Percentiles rank a stretch among this genome's conserved stretches.
Conservation (phyloP, 2,888 invertebrate species). For the Cheilosia vernalis region DNA sequence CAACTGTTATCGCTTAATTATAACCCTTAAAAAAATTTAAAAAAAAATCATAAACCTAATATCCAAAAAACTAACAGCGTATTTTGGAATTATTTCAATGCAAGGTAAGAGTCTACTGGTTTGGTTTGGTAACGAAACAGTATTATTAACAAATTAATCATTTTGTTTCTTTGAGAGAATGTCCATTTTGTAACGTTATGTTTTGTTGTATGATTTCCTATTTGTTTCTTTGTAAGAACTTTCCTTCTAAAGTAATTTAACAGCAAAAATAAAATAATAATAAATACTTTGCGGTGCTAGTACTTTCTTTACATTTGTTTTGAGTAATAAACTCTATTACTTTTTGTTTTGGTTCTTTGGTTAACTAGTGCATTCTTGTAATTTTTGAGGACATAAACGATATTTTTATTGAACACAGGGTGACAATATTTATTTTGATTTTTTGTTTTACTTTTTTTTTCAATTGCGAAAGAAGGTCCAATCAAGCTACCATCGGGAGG, state of each 20-base stretch:
- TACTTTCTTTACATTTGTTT: slow-evolving; percentile 43
- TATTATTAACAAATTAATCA: slow-evolving; percentile 56
- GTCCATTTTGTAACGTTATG: slow-evolving; percentile 60
- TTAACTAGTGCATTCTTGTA: slow-evolving; percentile 62
- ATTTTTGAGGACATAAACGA: slow-evolving; percentile 35
- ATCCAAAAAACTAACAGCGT: slow-evolving; percentile 88
- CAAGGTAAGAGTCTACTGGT: slow-evolving; percentile 91
- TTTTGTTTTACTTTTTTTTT: too few species aligned
- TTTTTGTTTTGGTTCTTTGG: slow-evolving; percentile 41
- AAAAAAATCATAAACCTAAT: slow-evolving; percentile 71
- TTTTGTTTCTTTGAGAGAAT: slow-evolving; percentile 65
- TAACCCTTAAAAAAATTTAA: slow-evolving; percentile 75
- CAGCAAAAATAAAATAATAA: slow-evolving; percentile 18
- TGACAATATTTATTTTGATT: too few species aligned
- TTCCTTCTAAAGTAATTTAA: slow-evolving; percentile 27
- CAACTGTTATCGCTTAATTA: slow-evolving; percentile 59
- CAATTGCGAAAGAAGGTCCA: too few species aligned
- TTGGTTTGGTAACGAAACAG: slow-evolving; percentile 79
- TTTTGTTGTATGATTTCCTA: slow-evolving; percentile 22
- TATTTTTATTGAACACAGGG: slow-evolving; percentile 21
- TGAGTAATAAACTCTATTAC: slow-evolving; percentile 36
- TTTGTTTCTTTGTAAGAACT: slow-evolving; percentile 23
- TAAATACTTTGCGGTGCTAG: slow-evolving; percentile 36
- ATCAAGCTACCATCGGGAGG: slow-evolving; percentile 27
- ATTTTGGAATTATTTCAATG: slow-evolving; percentile 99